Base-by-base conservation (phyloP, 2,797 vertebrate species). In the Bothrops alternatus region DNA sequence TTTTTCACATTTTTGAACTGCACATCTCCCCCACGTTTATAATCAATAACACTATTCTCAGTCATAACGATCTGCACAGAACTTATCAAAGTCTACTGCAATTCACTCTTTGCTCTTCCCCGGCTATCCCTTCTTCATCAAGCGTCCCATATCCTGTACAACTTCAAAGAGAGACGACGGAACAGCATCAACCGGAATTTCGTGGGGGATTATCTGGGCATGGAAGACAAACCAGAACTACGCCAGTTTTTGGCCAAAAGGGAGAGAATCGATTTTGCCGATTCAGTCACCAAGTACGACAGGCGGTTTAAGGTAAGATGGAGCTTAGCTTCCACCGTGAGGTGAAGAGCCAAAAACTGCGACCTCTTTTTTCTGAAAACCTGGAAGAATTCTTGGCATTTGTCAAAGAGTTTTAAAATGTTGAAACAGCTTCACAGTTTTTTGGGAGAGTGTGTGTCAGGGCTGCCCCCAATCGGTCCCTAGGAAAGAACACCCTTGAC, bases 181-280 rank as follows among this genome's bases (percentile, higher is more conserved):
- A 99, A 99, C 97, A 99, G 99, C 97, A 99, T 99, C 97, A 99
- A 99, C 97, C 98, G 99, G 94, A 99, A 99, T 96, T 99, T 99
- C 0, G 98, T 99, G 1, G 99, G 99, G 0, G 99, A 99, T 96
- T 99, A 99, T 94, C 97, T 99, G 90, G 99, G 99, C 47, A 98
- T 99, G 97, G 99, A 99, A 95, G 99, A 99, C 92, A 97, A 95
- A 91, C 99, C 99, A 0, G 99, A 99, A 96, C 97, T 99, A 91
- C 97, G 99, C 0, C 99, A 99, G 97, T 99, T 99, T 96, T 97
- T 99, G 95, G 93, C 97, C 96, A 99, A 99, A 97, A 97, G 99
- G 86, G 99, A 99, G 91, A 97, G 98, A 0, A 91, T 99, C 0
- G 99, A 99, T 95, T 99, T 99, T 0, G 98, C 99, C 0, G 98